phyloP scores from a whole-genome alignment of 2,888 invertebrate species.

The Idaea aversata region DNA sequence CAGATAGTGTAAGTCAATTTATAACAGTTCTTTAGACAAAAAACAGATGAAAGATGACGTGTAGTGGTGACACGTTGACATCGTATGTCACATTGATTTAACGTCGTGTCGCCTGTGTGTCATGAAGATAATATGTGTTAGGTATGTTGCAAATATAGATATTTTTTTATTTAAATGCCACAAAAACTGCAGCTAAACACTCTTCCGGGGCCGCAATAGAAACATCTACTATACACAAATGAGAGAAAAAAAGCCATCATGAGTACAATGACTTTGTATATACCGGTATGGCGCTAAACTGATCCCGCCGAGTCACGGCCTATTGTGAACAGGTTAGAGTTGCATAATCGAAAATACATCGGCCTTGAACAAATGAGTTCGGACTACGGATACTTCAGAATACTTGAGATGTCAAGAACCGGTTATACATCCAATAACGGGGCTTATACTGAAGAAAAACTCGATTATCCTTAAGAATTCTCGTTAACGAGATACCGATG shows the following conservation, averaged over 20 bases:
- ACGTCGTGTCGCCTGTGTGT: not conserved
- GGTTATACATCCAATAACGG: conserved; percentile 11
- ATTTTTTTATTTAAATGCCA: too few species aligned
- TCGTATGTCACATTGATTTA: not conserved
- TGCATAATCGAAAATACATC: conserved; percentile 34
- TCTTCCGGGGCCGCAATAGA: not conserved
- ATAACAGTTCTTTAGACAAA: not conserved
- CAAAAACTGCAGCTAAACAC: not conserved
- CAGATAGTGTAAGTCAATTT: not conserved
- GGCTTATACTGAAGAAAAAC: conserved; percentile 17
- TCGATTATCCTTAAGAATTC: conserved; percentile 15
- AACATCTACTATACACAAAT: not conserved
- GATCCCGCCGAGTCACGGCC: conserved; percentile 19
- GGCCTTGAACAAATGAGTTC: conserved; percentile 28
- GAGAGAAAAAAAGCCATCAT: not conserved
- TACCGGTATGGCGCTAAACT: not conserved
- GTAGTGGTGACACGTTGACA: not conserved
- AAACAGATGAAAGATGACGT: not conserved
- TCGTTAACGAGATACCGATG: conserved; percentile 9
- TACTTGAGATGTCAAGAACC: conserved; percentile 14
- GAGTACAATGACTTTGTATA: not conserved
- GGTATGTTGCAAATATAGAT: too few species aligned
- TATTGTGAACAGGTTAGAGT: conserved; percentile 21
- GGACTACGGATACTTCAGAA: conserved; percentile 3
- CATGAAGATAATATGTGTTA: too few species aligned